A percentile compares a stretch with the other conserved stretches of the same genome.
phyloP scores from a whole-genome alignment of 2,113 vertebrate genomes.

The Platycercus adscitus region DNA sequence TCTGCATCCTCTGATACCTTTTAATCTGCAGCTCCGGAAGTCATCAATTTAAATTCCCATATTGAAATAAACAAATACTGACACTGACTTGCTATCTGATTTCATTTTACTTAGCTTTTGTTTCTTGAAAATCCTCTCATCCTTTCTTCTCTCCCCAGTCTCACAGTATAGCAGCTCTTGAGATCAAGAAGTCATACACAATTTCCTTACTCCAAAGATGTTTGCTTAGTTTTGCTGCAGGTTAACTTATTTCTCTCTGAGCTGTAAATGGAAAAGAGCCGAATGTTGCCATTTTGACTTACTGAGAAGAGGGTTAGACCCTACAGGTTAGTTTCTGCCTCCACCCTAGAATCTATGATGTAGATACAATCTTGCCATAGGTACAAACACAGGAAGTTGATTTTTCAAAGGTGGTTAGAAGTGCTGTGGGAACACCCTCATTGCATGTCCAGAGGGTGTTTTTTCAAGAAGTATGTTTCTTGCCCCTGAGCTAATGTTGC shows the following conservation, averaged over 20 bases:
- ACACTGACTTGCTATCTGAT: background rate
- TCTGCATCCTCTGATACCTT: background rate
- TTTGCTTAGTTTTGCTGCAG: background rate
- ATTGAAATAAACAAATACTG: background rate
- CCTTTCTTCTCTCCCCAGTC: background rate
- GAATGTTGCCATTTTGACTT: background rate
- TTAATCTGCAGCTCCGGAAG: conserved; percentile 7
- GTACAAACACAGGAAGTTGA: background rate
- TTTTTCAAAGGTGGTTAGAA: background rate
- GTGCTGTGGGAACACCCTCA: background rate
- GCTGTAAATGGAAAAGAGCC: background rate
- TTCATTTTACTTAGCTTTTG: background rate
- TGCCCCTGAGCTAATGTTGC: background rate
- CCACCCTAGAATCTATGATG: fast-evolving
- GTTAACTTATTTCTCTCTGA: background rate
- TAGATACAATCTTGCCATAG: background rate
- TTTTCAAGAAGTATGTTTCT: background rate
- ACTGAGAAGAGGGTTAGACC: background rate
- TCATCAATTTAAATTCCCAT: background rate
- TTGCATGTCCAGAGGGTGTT: background rate
- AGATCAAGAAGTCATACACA: background rate
- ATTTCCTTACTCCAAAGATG: background rate
- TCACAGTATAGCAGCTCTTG: background rate
- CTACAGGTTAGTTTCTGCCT: background rate
- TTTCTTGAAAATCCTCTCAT: background rate